A percentile compares a stretch with the other conserved stretches of the same genome.
These are phyloP conservation scores for Calliopum simillimum DNA, from an alignment of 2,888 invertebrate genomes.

Conservation along the genomic window DNA sequence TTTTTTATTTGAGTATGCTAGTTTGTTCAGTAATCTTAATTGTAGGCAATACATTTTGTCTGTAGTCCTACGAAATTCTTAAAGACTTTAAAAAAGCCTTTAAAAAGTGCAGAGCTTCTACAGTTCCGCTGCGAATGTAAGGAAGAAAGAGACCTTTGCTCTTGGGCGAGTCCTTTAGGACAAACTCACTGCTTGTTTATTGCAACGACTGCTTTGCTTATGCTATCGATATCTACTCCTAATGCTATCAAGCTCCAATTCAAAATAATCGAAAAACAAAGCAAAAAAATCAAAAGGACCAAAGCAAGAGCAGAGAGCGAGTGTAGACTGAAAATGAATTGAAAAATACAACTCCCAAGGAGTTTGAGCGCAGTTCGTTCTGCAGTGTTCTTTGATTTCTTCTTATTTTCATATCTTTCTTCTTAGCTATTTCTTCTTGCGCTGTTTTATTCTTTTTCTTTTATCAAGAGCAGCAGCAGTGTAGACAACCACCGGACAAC, in stretches of 20 bases:
- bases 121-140: no score
- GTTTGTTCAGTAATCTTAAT: no score
- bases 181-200: conserved; percentile 18
- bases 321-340: conserved; percentile 16
- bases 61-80: no score
- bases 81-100: no score
- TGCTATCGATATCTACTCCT: not conserved
- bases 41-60: no score
- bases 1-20: no score
- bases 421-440: not conserved
- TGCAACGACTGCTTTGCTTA: not conserved
- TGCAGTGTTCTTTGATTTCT: not conserved
- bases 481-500: not conserved
- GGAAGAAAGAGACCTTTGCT: not conserved
- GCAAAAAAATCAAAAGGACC: not conserved
- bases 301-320: not conserved
- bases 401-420: not conserved
- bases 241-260: not conserved
- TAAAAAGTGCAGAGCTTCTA: no score
- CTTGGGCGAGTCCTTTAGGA: not conserved
- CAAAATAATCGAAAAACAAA: not conserved
- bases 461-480: not conserved
- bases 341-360: conserved; percentile 23
- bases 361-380: not conserved
- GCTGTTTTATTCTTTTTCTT: not conserved